Evolutionary conservation across 2,113 vertebrate genomes (phyloP).

Genomic region (Catharus bicknelli): DNA sequence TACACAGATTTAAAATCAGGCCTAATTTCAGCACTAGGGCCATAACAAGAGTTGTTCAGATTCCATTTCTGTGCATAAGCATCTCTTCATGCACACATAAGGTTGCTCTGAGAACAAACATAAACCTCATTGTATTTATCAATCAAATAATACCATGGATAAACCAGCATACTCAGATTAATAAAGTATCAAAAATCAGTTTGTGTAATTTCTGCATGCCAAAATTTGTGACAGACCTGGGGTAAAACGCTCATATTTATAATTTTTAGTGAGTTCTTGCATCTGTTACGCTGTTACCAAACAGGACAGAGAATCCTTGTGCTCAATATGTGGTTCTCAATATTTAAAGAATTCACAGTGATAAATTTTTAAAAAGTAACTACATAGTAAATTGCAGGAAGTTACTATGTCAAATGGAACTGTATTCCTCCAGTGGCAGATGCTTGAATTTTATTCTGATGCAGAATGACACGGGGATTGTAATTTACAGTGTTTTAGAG

Average conservation of each 20-base stretch:
- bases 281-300: not conserved
- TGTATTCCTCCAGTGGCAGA: not conserved
- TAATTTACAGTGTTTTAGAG: not conserved
- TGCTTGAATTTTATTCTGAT: not conserved
- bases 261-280: not conserved
- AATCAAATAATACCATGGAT: not conserved
- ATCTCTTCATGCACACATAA: not conserved
- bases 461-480: not conserved
- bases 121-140: not conserved
- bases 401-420: not conserved
- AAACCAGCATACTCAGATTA: not conserved
- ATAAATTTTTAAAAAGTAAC: not conserved
- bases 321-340: not conserved
- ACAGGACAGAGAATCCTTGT: not conserved
- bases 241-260: not conserved
- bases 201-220: not conserved
- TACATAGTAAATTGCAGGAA: not conserved
- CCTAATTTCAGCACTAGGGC: not conserved
- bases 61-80: not conserved
- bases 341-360: not conserved
- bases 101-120: not conserved
- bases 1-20: not conserved
- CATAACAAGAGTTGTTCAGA: fast-evolving
- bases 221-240: not conserved
- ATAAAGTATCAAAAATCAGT: not conserved